Conservation (phyloP, 2,888 invertebrate species). For the Calliopum simillimum region DNA sequence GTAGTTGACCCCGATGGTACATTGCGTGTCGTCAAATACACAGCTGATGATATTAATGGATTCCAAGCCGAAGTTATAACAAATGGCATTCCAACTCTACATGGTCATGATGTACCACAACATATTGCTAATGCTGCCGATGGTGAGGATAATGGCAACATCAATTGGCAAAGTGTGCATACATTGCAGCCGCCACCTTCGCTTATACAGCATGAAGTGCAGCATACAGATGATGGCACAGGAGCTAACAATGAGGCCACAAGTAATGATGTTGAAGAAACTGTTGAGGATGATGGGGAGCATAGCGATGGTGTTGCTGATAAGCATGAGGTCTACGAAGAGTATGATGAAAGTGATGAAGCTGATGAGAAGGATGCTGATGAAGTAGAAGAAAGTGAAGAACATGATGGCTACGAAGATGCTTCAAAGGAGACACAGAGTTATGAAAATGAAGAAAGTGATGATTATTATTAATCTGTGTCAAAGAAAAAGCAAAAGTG, state of each 20-base stretch:
- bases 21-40: constrained; percentile 78
- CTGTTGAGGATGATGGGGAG: constrained; percentile 30
- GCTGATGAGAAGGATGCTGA: constrained; percentile 43
- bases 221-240: constrained; percentile 47
- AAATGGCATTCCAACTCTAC: constrained; percentile 59
- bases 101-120: constrained; percentile 53
- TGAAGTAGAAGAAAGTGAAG: constrained; percentile 43
- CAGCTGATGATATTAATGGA: constrained; percentile 79
- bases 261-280: constrained; percentile 39
- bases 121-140: constrained; percentile 38
- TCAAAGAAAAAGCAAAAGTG: neutral
- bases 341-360: constrained; percentile 46
- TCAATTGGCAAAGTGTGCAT: constrained; percentile 17
- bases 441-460: constrained; percentile 39
- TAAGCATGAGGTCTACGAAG: constrained; percentile 55
- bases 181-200: neutral
- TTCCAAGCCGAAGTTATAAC: constrained; percentile 73
- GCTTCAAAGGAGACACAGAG: constrained; percentile 37
- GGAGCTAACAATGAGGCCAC: constrained; percentile 46
- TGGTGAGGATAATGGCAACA: constrained; percentile 10
- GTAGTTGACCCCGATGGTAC: constrained; percentile 82
- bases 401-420: constrained; percentile 30
- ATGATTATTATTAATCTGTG: constrained; percentile 42
- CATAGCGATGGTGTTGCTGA: constrained; percentile 36
- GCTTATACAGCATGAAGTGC: constrained; percentile 48